Evolutionary conservation across 2,113 vertebrate genomes (phyloP).

Genomic region (Sardina pilchardus): DNA sequence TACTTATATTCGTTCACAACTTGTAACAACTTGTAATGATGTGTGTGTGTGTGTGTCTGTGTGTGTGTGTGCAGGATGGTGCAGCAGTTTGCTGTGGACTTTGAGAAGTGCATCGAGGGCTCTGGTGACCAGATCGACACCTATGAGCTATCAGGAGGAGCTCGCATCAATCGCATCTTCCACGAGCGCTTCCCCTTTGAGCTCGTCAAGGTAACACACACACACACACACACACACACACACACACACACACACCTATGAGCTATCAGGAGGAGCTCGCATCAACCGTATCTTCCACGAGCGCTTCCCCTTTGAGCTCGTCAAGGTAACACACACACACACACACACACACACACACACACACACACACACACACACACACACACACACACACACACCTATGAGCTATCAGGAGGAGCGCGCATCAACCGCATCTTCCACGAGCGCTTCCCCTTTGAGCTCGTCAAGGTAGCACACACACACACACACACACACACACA

Average conservation of each 20-base stretch:
- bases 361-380: not conserved
- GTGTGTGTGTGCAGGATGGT: slow-evolving; percentile 81
- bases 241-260: slow-evolving; percentile 78
- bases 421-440: slow-evolving; percentile 95
- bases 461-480: slow-evolving; percentile 86
- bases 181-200: slow-evolving; percentile 96
- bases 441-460: slow-evolving; percentile 92
- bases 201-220: slow-evolving; percentile 84
- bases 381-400: slow-evolving; percentile 70
- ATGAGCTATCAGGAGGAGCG: slow-evolving; percentile 91
- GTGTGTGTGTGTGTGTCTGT: slow-evolving; percentile 23
- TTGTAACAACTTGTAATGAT: no score
- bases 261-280: slow-evolving; percentile 90
- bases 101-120: slow-evolving; percentile 94
- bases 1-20: no score
- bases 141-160: slow-evolving; percentile 91
- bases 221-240: not conserved
- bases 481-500: not conserved
- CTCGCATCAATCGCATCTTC: slow-evolving; percentile 93
- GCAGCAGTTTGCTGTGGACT: slow-evolving; percentile 95
- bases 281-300: slow-evolving; percentile 96
- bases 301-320: slow-evolving; percentile 92
- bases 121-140: slow-evolving; percentile 96
- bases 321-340: slow-evolving; percentile 79
- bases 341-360: not conserved